phyloP scores from a whole-genome alignment of 2,797 vertebrate genomes.

The Oreonectes daqikongensis region DNA sequence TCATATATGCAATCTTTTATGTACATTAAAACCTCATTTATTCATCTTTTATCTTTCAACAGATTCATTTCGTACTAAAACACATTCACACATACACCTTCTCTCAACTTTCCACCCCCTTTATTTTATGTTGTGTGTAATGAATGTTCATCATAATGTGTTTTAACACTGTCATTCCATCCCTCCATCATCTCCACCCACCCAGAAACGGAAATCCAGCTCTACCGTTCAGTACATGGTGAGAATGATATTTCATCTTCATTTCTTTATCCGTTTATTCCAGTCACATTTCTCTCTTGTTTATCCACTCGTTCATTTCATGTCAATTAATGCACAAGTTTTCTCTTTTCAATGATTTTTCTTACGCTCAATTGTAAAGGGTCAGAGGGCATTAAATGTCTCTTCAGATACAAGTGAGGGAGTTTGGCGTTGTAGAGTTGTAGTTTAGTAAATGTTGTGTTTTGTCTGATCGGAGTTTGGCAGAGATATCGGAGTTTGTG shows the following conservation, averaged over 20 bases:
- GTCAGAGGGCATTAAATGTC: not conserved
- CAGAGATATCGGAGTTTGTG: not conserved
- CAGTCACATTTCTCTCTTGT: too few species aligned
- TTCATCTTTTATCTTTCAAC: not conserved
- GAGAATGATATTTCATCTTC: constrained; percentile 58
- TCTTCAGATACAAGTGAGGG: not conserved
- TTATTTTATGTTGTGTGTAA: not conserved
- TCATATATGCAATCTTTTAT: not conserved
- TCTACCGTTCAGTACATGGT: constrained; percentile 66
- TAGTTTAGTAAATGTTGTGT: not conserved
- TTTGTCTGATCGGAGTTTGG: not conserved
- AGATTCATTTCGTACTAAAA: not conserved
- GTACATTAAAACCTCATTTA: not conserved
- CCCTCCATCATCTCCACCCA: constrained; percentile 16
- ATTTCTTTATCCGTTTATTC: constrained; percentile 22
- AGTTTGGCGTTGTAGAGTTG: not conserved
- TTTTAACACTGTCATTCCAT: constrained; percentile 51
- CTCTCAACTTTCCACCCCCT: not conserved
- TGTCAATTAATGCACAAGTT: too few species aligned
- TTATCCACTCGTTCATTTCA: constrained; percentile 21
- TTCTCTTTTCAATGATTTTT: too few species aligned
- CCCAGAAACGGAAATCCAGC: constrained; percentile 67
- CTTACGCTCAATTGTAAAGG: too few species aligned
- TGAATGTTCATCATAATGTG: constrained; percentile 24
- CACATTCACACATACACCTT: not conserved